Evolutionary conservation across 2,888 invertebrate genomes (phyloP).

Genomic region (Incurvaria masculella): DNA sequence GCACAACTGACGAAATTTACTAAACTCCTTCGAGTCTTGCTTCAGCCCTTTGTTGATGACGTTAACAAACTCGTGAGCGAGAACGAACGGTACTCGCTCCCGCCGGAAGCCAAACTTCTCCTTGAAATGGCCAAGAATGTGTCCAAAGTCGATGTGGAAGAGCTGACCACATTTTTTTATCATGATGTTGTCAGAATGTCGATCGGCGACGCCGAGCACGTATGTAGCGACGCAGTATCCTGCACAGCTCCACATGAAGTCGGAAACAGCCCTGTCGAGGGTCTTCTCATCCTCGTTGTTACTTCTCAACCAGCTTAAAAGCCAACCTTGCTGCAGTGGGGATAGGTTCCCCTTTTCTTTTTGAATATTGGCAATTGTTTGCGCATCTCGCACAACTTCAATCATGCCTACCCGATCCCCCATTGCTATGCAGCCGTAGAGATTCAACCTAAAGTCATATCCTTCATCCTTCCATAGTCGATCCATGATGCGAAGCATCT

Average conservation of each 20-base stretch:
- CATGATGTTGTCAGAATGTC: constrained; percentile 97
- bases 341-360: constrained; percentile 79
- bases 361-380: constrained; percentile 94
- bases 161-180: constrained; percentile 77
- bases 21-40: constrained; percentile 58
- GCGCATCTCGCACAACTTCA: constrained; percentile 88
- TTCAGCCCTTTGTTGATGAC: constrained; percentile 90
- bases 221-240: constrained; percentile 98
- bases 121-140: constrained; percentile 90
- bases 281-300: constrained; percentile 71
- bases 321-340: constrained; percentile 27
- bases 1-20: neutral
- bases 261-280: constrained; percentile 86
- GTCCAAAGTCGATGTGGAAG: constrained; percentile 92
- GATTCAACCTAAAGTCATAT: constrained; percentile 73
- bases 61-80: constrained; percentile 93
- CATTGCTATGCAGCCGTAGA: constrained; percentile 85
- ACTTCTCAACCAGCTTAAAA: constrained; percentile 80
- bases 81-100: constrained; percentile 92
- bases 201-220: constrained; percentile 89
- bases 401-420: constrained; percentile 91
- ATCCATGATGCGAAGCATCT: constrained; percentile 96
- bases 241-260: constrained; percentile 95
- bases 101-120: constrained; percentile 91
- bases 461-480: constrained; percentile 93